These are phyloP conservation scores for Pseudochirops corinnae DNA, from an alignment of 2,797 vertebrate genomes.

Conservation along the genomic window DNA sequence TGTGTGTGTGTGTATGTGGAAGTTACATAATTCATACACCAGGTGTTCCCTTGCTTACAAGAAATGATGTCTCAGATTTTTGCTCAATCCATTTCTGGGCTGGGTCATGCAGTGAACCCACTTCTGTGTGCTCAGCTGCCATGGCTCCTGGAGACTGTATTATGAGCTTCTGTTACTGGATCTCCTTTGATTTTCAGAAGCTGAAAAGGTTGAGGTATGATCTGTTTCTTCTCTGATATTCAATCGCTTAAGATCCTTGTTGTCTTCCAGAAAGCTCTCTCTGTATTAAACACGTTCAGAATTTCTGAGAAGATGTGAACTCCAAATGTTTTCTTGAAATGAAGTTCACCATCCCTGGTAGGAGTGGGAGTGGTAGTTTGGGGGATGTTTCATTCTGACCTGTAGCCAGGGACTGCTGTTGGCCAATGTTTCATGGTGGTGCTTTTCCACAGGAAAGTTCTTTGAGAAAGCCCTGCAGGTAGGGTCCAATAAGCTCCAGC, in stretches of 20 bases:
- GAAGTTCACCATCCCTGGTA: neutral
- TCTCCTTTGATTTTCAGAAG: neutral
- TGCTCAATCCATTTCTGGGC: neutral
- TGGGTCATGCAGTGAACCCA: neutral
- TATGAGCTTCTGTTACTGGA: neutral
- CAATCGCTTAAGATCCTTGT: neutral
- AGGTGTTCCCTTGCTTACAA: neutral
- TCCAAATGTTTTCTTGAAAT: constrained; percentile 55
- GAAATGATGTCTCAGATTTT: neutral
- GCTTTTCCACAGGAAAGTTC: constrained; percentile 17
- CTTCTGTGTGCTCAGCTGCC: neutral
- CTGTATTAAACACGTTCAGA: constrained; percentile 14
- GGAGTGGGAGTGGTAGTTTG: constrained; percentile 6
- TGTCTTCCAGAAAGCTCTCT: too few relatives aligned
- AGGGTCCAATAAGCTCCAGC: constrained; percentile 15
- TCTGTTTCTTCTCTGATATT: neutral
- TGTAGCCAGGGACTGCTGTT: neutral
- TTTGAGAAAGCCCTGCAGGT: neutral
- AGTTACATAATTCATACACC: neutral
- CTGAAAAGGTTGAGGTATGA: neutral
- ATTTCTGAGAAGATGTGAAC: constrained; percentile 17
- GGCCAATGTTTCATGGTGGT: neutral
- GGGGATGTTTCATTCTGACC: constrained; percentile 4
- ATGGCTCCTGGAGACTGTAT: neutral
- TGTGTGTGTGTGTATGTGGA: too few relatives aligned